Base-by-base conservation (phyloP, 2,888 invertebrate species). In the Drosophila lutescens region DNA sequence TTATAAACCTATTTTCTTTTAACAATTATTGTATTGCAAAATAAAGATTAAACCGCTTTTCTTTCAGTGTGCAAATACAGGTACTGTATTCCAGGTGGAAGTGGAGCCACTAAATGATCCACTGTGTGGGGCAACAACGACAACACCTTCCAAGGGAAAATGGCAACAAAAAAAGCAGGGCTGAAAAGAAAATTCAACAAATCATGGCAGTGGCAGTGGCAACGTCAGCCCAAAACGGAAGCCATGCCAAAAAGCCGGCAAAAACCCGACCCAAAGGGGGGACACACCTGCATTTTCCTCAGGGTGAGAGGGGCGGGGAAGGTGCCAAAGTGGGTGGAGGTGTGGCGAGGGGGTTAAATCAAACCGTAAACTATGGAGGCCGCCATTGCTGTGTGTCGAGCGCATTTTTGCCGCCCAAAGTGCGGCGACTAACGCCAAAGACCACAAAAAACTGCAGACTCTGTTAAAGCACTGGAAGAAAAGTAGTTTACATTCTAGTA, bases 331-430 rank as follows among this genome's bases (percentile, higher is more conserved):
- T 2, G 30, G 30, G 8, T 8, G 30, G 26, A 6, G 26, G 26
- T 26, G 26, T 2, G 26, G 26, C 1, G 8, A 8, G 47, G 66
- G 44, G 51, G 47, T 66, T 70, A 81, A 65, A 80, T 85, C 82
- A 82, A 77, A 79, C 76, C 77, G 85, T 79, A 84, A 84, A 84
- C 83, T 83, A 87, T 81, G 74, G 76, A 32, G 53, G 74, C 78
- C 87, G 83, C 81, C 81, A 82, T 80, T 77, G 78, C 73, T 79
- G 76, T 77, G 78, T 78, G 70, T 63, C 71, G 85, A 81, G 78
- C 73, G 75, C 80, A 81, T 56, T 83, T 81, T 83, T 86, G 86
- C 87, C 87, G 83, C 83, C 86, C 85, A 80, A 83, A 84, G 83
- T 83, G 83, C 83, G 84, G 79, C 76, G 79, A 74, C 84, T 79